Conservation (phyloP, 2,113 vertebrate genomes). For the Acanthisitta chloris region DNA sequence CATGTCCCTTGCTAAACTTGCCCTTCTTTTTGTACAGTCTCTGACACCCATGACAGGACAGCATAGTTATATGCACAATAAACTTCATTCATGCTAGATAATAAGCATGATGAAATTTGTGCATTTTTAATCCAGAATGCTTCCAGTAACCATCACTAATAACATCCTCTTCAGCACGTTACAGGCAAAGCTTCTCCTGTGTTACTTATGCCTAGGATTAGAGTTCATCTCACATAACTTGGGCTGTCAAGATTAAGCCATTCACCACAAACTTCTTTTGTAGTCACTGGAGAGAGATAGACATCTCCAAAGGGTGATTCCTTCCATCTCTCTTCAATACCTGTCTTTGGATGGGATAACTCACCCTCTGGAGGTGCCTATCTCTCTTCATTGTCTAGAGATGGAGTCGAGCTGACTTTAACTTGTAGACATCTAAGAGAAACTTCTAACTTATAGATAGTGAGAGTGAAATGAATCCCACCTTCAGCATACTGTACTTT, state of each 20-base stretch:
- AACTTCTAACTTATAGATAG: background rate
- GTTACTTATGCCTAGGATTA: background rate
- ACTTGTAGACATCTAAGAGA: background rate
- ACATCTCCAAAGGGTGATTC: background rate
- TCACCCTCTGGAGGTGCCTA: background rate
- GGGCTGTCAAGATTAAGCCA: background rate
- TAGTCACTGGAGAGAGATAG: background rate
- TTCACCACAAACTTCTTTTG: background rate
- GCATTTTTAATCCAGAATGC: background rate
- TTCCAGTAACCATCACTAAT: background rate
- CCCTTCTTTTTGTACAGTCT: background rate
- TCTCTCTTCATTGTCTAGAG: background rate
- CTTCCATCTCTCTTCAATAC: background rate
- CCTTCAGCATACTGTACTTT: background rate
- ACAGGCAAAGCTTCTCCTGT: background rate
- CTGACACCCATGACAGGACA: background rate
- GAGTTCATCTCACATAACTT: background rate
- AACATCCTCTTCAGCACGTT: background rate
- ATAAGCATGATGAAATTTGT: background rate
- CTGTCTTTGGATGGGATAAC: background rate
- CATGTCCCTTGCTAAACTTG: background rate
- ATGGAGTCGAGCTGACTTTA: background rate
- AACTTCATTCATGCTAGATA: background rate
- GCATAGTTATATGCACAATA: background rate
- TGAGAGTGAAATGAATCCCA: slow-evolving; percentile 9